phyloP scores from a whole-genome alignment of 2,113 vertebrate genomes.

The Ginglymostoma cirratum region DNA sequence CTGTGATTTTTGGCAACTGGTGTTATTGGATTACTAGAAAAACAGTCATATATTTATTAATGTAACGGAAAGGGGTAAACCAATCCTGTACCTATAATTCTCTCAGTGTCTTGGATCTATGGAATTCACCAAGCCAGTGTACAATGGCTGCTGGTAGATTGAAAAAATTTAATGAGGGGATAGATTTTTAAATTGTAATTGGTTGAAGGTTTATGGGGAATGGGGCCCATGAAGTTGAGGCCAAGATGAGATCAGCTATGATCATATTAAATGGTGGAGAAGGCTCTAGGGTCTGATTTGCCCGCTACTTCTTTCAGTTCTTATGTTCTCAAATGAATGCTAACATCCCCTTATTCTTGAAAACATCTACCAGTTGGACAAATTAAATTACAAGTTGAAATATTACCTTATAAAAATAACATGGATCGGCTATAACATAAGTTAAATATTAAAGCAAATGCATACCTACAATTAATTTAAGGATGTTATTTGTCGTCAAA shows the following conservation, averaged over 20 bases:
- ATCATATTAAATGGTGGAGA: too few relatives aligned
- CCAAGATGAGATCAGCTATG: too few relatives aligned
- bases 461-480: constrained; percentile 15
- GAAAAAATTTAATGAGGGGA: too few relatives aligned
- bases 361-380: constrained; percentile 16
- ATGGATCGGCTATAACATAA: neutral
- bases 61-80: neutral
- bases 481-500: neutral
- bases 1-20: neutral
- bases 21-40: neutral
- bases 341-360: neutral
- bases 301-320: too few relatives aligned
- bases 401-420: neutral
- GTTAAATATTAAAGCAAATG: neutral
- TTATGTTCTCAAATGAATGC: neutral
- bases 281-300: too few relatives aligned
- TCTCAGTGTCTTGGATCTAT: too few relatives aligned
- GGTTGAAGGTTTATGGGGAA: too few relatives aligned
- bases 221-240: too few relatives aligned
- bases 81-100: neutral
- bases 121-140: too few relatives aligned
- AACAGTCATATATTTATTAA: neutral
- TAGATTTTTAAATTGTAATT: too few relatives aligned
- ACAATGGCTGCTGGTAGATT: too few relatives aligned
- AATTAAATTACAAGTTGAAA: neutral